Evolutionary conservation across 2,888 invertebrate genomes (phyloP), one percentile per base, ranked within the genome.

Genomic region (Lasioglossum oenotherae): DNA sequence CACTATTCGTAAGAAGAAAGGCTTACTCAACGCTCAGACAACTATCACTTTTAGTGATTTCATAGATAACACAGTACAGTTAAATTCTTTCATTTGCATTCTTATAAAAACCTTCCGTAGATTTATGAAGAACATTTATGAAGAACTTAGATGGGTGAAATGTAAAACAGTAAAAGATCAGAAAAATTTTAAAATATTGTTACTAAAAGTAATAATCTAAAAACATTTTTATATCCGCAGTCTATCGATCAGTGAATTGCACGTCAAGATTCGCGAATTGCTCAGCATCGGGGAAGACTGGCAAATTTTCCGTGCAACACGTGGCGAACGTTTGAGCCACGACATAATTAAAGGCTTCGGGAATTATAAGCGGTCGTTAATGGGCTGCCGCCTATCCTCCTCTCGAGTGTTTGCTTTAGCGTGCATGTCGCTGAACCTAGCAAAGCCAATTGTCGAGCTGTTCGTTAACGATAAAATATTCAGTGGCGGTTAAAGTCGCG

Each of bases 381-480:
- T 75, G 78, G 73, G n/a, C 41, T 41, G 72, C 5, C 19, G 6
- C 1, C 23, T 53, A 35, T 49, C 41, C 67, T 67, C 57, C 23
- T 5, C 23, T 5, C 41, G 53, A 27, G 60, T 19, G 44, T 64
- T 67, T 16, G 74, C 41, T 41, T 67, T 31, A 6, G 49, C 78
- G 46, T 19, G 72, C 73, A 57, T 74, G 74, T 82, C 71, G 67
- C 69, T 38, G n/a, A 38, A 57, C n/a, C 67, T 49, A 38, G 27
- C 74, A 67, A 53, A 74, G 67, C 19, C 27, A 67, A 23, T 64
- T 27, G 46, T 49, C 71, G 53, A 31, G 60, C 19, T 46, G 74
- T 64, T 74, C 71, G 35, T 53, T 53, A n/a, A 53, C 64, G 78
- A 85, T 85, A 72, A 85, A 85, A 85, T 84, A 84, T 85, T 79